Percentiles rank a stretch among this genome's conserved stretches.
Evolutionary conservation across 1,140 invertebrate genomes (phyloP).

Genomic region (Apis dorsata): DNA sequence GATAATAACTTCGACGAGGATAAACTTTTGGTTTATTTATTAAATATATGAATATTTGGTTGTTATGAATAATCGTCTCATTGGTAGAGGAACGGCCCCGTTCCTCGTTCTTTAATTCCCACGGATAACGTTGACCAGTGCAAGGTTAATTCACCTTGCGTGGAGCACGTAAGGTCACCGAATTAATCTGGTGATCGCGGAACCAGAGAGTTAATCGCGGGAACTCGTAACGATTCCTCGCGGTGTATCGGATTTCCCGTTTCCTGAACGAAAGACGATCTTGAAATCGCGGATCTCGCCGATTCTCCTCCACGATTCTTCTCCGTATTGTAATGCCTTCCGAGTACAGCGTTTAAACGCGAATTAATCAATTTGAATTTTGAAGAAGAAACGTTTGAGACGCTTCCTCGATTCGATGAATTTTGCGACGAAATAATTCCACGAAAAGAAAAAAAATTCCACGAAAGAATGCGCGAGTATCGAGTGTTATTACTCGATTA

Average conservation of each 20-base stretch:
- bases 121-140: background rate
- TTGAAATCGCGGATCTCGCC: background rate
- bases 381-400: too few relatives aligned
- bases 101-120: background rate
- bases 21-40: too few relatives aligned
- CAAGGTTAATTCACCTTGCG: background rate
- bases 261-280: constrained; percentile 40
- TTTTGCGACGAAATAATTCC: too few relatives aligned
- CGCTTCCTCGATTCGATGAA: too few relatives aligned
- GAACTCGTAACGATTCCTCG: constrained; percentile 29
- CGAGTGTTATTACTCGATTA: too few relatives aligned
- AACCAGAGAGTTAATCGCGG: constrained; percentile 29
- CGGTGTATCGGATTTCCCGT: constrained; percentile 39
- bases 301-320: background rate
- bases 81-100: too few relatives aligned
- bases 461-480: too few relatives aligned
- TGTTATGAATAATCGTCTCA: too few relatives aligned
- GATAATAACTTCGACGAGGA: too few relatives aligned
- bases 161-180: constrained; percentile 9
- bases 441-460: too few relatives aligned
- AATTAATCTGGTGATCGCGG: constrained; percentile 32
- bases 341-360: too few relatives aligned
- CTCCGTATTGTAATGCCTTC: background rate
- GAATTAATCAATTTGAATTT: too few relatives aligned
- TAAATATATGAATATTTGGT: background rate